Base-by-base conservation (phyloP, 2,797 vertebrate genomes). In the Peromyscus aztecus region DNA sequence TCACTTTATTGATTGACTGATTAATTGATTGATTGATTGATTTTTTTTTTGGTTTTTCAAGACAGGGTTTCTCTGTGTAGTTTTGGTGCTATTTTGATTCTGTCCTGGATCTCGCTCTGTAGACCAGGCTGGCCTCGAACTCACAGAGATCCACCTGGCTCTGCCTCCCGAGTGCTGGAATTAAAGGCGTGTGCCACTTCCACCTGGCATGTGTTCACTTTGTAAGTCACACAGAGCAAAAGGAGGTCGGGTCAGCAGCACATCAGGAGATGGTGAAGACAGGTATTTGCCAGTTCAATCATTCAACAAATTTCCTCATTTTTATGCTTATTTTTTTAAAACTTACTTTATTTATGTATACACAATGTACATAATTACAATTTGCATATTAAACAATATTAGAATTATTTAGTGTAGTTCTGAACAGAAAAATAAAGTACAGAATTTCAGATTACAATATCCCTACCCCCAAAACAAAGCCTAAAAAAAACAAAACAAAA, bases 241-340 rank as follows among this genome's bases (percentile, higher is more conserved):
- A 82, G 59, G 12, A 84, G 27, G 21, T 52, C 92, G 65, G 34
- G 31, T 71, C 2, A 90, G 14, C 16, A 52, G 14, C 16, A 37
- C 6, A 2, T 29, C 0, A 19, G 24, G 14, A 4, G 4, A 81
- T 46, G 29, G 2, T 11, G 67, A 89, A 59, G 57, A 8, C 8
- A 14, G 57, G 6, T 49, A 46, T 69, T 83, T 84, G 14, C 77
- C 57, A 82, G 85, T 12, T 93, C 37, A 92, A 29, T 55, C 59
- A 81, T 92, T 63, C 31, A 89, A 75, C 5, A 93, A 46, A 82
- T 89, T 77, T 94, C 63, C 77, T 83, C 9, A 17, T 63, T 40
- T 73, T 40, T 37, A 37, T 65, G 29, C 17, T 92, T 90, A 6
- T 27, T 71, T 73, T 73, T 57, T 6, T 37, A 71, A 24, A 24